A percentile compares a stretch with the other conserved stretches of the same genome.
Evolutionary conservation across 2,113 vertebrate species (phyloP).

Genomic region (Nanorana parkeri): DNA sequence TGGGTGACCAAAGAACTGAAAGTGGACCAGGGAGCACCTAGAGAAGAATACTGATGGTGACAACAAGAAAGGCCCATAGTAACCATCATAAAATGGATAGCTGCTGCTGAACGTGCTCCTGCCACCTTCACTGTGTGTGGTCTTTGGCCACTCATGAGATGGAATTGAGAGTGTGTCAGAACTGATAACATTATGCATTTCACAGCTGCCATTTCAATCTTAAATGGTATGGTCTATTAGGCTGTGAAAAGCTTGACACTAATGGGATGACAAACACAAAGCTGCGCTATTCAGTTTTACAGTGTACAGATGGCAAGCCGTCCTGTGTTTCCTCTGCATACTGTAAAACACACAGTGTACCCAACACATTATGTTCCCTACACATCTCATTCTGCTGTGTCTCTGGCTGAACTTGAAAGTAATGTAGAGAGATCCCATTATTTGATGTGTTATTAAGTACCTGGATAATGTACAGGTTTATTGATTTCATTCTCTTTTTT

Average conservation of each 20-base stretch:
- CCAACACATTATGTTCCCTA: not conserved
- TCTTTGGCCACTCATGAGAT: constrained; percentile 61
- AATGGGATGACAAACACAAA: not conserved
- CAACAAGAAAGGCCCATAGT: constrained; percentile 54
- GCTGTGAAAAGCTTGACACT: constrained; percentile 10
- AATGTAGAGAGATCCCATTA: not conserved
- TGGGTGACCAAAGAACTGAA: constrained; percentile 76
- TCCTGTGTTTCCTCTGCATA: constrained; percentile 1
- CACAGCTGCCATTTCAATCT: constrained; percentile 65
- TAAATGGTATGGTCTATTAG: constrained; percentile 11
- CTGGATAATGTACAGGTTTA: constrained; percentile 1
- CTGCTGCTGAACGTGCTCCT: constrained; percentile 62
- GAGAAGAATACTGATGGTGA: constrained; percentile 61
- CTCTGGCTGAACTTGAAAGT: not conserved
- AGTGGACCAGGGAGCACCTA: constrained; percentile 70
- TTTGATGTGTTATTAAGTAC: not conserved
- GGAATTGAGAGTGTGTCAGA: constrained; percentile 52
- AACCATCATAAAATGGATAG: constrained; percentile 56
- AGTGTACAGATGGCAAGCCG: constrained; percentile 12
- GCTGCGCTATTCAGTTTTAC: constrained; percentile 7
- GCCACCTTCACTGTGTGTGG: constrained; percentile 65
- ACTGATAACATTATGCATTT: constrained; percentile 63
- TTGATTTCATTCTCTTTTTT: not conserved
- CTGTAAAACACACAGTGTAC: not conserved
- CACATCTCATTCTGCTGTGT: not conserved